Base-by-base conservation (phyloP, 2,888 invertebrate genomes). In the Drosophila lacicola region DNA sequence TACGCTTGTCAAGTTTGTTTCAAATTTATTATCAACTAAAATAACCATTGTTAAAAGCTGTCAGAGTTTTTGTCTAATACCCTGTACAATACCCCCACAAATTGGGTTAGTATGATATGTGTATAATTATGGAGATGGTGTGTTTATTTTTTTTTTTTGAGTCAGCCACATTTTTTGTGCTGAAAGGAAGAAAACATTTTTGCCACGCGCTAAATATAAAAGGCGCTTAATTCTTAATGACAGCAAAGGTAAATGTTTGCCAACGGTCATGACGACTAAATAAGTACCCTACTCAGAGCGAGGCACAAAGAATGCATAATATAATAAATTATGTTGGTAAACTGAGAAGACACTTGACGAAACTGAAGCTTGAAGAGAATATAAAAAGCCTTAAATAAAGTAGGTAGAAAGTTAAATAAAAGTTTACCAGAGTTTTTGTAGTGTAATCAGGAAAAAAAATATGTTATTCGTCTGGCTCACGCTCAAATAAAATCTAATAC, bases 151-250 rank as follows among this genome's bases (percentile, higher is more conserved):
- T 25, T 50, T 17, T 17, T 29, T 33, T 34, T 50, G 49, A 55
- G 39, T 60, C 45, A 57, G 29, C 42, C 9, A 10, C 47, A 34
- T 29, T 62, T 62, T 61, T 49, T 56, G 4, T 33, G 51, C 3
- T 39, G 17, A 64, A 60, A 58, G 60, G 47, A 77, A 58, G 63
- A 54, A 76, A 66, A 47, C 41, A 50, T 33, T 42, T 50, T 53
- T 66, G 70, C 58, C 82, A 79, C 74, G 70, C 68, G 81, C 82
- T 74, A 71, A 77, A 77, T 71, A 69, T 70, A 73, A 77, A 61
- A 63, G 49, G 36, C 39, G 42, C 14, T 74, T 58, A 66, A 46
- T 19, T 34, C 55, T 58, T 36, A 75, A 49, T 56, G 76, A 51
- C 60, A 62, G 66, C 61, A 49, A 41, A 44, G 29, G 21, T 47